A percentile compares a stretch with the other conserved stretches of the same genome.
Evolutionary conservation across 2,113 vertebrate genomes (phyloP).

Genomic region (Platanista minor): DNA sequence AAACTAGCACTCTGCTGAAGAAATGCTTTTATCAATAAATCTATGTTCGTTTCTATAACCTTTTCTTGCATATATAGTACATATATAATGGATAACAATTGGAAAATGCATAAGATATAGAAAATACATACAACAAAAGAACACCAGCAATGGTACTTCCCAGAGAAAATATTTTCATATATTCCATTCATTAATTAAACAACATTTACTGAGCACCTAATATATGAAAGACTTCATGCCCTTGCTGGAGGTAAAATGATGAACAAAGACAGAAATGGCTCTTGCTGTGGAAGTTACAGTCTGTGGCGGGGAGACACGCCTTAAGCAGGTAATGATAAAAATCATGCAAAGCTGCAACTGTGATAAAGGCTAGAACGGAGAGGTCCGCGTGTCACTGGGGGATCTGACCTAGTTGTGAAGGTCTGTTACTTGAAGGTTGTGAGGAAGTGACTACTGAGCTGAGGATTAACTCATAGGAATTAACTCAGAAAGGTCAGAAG

Average conservation of each 20-base stretch:
- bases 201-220: neutral
- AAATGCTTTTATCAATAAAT: neutral
- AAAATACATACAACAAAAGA: neutral
- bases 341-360: neutral
- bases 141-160: neutral
- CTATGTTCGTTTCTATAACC: neutral
- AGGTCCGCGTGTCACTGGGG: rapidly evolving
- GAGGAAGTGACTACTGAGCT: neutral
- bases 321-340: neutral
- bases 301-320: neutral
- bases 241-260: neutral
- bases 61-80: neutral
- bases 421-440: neutral
- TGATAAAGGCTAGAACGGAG: too few species aligned
- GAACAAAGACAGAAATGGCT: neutral
- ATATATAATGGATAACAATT: neutral
- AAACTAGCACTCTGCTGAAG: neutral
- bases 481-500: neutral
- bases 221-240: neutral
- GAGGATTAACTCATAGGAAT: neutral
- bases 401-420: neutral
- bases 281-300: neutral
- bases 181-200: neutral
- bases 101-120: neutral
- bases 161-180: neutral